phyloP scores from a whole-genome alignment of 2,888 invertebrate species.

The Dusona sp. region DNA sequence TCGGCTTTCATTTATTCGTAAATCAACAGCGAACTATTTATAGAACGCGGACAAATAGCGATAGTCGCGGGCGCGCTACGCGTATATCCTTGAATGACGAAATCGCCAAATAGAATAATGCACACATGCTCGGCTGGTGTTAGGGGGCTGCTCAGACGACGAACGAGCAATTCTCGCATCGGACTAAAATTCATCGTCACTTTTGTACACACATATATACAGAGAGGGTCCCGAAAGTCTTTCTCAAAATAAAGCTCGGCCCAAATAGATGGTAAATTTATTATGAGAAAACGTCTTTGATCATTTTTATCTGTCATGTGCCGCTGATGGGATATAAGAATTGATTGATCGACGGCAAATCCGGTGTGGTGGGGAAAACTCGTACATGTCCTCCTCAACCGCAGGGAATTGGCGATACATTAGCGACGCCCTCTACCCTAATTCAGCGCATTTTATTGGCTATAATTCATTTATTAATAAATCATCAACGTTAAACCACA shows the following conservation, averaged over 20 bases:
- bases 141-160: constrained; percentile 28
- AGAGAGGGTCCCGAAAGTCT: not conserved
- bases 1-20: constrained; percentile 83
- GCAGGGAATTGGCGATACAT: no score
- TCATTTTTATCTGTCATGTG: not conserved
- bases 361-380: not conserved
- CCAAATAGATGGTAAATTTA: not conserved
- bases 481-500: not conserved
- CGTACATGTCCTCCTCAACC: no score
- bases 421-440: no score
- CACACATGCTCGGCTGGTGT: constrained; percentile 39
- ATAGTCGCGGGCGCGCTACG: constrained; percentile 75
- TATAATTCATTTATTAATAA: not conserved
- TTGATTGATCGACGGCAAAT: not conserved
- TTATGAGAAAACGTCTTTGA: not conserved
- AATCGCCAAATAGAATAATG: constrained; percentile 76
- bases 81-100: constrained; percentile 80
- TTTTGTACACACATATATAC: not conserved
- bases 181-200: constrained; percentile 19
- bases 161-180: constrained; percentile 17
- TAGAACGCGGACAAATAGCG: constrained; percentile 82
- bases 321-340: not conserved
- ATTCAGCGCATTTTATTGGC: not conserved
- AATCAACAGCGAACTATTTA: constrained; percentile 83
- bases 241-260: not conserved